Evolutionary conservation across 2,888 invertebrate species (phyloP).

Genomic region (Ophioninae sp.): DNA sequence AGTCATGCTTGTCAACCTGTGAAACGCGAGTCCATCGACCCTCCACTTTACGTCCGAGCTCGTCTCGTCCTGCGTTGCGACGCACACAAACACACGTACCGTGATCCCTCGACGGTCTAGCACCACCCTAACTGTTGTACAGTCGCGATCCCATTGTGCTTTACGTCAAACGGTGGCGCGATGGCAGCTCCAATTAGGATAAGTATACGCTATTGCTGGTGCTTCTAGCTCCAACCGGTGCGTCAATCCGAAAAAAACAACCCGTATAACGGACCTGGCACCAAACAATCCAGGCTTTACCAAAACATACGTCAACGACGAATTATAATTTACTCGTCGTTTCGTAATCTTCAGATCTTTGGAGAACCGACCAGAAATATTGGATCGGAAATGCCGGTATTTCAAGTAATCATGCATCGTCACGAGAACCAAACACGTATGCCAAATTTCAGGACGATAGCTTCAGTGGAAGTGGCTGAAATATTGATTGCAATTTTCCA

Average conservation of each 20-base stretch:
- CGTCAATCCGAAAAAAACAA: background rate
- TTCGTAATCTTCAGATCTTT: background rate
- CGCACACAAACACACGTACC: slow-evolving; percentile 11
- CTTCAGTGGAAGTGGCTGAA: too few relatives aligned
- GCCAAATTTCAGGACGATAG: too few relatives aligned
- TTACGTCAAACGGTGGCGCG: slow-evolving; percentile 36
- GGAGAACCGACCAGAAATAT: background rate
- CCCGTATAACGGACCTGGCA: background rate
- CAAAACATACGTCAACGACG: background rate
- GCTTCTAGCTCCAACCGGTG: background rate
- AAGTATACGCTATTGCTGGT: slow-evolving; percentile 32
- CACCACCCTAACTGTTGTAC: slow-evolving; percentile 42
- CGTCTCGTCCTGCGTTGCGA: slow-evolving; percentile 19
- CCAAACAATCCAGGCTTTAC: background rate
- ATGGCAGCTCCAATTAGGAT: slow-evolving; percentile 56
- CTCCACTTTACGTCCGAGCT: slow-evolving; percentile 23
- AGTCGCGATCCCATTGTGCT: slow-evolving; percentile 41
- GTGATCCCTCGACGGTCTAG: slow-evolving; percentile 43
- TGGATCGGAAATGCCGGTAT: too few relatives aligned
- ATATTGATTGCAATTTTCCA: too few relatives aligned
- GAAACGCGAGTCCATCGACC: slow-evolving; percentile 53
- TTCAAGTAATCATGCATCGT: too few relatives aligned
- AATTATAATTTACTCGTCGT: background rate
- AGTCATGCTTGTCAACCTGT: slow-evolving; percentile 61
- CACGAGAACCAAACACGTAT: too few relatives aligned